Evolutionary conservation across 2,113 vertebrate species (phyloP).

Genomic region (Thunnus maccoyii): DNA sequence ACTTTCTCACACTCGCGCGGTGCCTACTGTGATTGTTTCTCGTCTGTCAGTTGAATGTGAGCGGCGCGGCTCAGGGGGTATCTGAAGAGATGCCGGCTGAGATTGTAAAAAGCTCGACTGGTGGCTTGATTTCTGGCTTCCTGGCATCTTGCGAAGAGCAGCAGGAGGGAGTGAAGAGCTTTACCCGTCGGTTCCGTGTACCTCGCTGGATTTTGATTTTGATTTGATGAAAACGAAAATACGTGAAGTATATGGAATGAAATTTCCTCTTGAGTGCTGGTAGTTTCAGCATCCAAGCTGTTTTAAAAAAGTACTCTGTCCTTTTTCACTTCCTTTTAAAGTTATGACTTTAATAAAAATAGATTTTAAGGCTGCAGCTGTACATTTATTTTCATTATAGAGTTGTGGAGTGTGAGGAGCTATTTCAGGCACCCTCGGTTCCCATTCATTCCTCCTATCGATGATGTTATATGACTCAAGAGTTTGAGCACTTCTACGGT

Average conservation of each 20-base stretch:
- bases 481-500: no score
- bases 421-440: no score
- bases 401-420: no score
- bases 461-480: no score
- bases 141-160: constrained; percentile 11
- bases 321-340: no score
- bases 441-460: no score
- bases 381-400: no score
- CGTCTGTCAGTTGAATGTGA: constrained; percentile 26
- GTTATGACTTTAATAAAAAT: no score
- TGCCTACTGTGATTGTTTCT: constrained; percentile 36
- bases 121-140: constrained; percentile 37
- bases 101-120: constrained; percentile 1
- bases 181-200: not conserved
- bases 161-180: constrained; percentile 10
- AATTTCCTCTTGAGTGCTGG: not conserved
- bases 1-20: not conserved
- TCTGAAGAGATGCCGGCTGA: constrained; percentile 16
- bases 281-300: no score
- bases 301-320: no score
- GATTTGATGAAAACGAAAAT: not conserved
- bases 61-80: constrained; percentile 2
- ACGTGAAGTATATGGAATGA: not conserved
- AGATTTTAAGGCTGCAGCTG: no score
- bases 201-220: not conserved